These are phyloP conservation scores for Mechanitis mazaeus DNA, from an alignment of 2,888 invertebrate species.

Conservation along the genomic window DNA sequence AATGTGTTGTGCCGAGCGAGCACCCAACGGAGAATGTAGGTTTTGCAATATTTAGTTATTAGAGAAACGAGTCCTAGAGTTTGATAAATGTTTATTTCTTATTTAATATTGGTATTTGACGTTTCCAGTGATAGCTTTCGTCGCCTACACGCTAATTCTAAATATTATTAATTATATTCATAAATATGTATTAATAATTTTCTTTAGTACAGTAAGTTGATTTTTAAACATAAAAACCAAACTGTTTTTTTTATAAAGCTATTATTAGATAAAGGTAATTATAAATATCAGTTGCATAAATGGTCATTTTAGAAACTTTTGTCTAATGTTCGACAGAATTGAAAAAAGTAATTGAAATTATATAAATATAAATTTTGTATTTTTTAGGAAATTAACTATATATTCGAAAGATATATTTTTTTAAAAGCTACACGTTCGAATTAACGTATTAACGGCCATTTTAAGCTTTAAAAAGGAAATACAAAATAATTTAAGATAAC, in stretches of 20 bases:
- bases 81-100: background rate
- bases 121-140: slow-evolving; percentile 1
- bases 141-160: too few species aligned
- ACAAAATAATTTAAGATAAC: slow-evolving; percentile 34
- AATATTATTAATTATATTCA: too few species aligned
- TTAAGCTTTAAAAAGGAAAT: slow-evolving; percentile 56
- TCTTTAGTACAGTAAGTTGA: background rate
- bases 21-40: too few species aligned
- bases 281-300: background rate
- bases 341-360: background rate
- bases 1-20: background rate
- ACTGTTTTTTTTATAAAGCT: background rate
- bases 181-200: too few species aligned
- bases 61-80: background rate
- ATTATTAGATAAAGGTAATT: background rate
- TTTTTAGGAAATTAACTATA: background rate
- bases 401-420: background rate
- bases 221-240: background rate
- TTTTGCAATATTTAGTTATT: slow-evolving; percentile 1
- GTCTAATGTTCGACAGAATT: background rate
- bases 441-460: slow-evolving; percentile 50
- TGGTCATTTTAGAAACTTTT: slow-evolving; percentile 1
- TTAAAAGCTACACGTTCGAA: slow-evolving; percentile 6
- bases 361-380: background rate
- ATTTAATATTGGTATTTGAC: background rate